A percentile compares a stretch with the other conserved stretches of the same genome.
phyloP scores from a whole-genome alignment of 2,113 vertebrate genomes.

The Dasyornis broadbenti region DNA sequence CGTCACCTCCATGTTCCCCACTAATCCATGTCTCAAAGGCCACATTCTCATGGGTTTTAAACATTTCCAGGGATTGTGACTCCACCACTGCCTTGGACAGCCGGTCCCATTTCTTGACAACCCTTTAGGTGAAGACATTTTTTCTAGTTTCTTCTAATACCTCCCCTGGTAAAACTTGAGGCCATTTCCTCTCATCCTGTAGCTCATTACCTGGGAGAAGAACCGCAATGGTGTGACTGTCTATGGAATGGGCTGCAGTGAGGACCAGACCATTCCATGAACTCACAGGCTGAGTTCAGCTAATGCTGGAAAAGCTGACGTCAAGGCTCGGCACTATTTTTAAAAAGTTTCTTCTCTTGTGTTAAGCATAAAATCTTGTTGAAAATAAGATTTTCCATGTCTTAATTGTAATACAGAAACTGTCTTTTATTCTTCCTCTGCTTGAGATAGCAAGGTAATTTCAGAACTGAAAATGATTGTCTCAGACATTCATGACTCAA shows the following conservation, averaged over 20 bases:
- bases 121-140: neutral
- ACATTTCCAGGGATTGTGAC: neutral
- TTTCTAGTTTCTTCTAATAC: neutral
- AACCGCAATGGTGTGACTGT: neutral
- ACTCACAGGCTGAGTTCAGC: neutral
- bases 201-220: neutral
- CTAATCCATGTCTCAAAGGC: neutral
- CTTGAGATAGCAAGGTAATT: slow-evolving; percentile 79
- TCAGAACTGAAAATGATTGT: slow-evolving; percentile 73
- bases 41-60: neutral
- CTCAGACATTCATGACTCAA: slow-evolving; percentile 74
- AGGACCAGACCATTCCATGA: neutral
- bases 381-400: slow-evolving; percentile 71
- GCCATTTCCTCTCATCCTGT: neutral
- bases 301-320: neutral
- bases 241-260: neutral
- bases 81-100: neutral
- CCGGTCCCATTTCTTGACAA: neutral
- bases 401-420: slow-evolving; percentile 73
- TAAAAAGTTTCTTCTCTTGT: neutral
- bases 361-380: slow-evolving; percentile 58
- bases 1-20: neutral
- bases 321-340: slow-evolving; percentile 9
- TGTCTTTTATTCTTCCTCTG: slow-evolving; percentile 73
- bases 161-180: neutral